phyloP scores from a whole-genome alignment of 2,888 invertebrate genomes.

The Eueremaeus valkanovi region DNA sequence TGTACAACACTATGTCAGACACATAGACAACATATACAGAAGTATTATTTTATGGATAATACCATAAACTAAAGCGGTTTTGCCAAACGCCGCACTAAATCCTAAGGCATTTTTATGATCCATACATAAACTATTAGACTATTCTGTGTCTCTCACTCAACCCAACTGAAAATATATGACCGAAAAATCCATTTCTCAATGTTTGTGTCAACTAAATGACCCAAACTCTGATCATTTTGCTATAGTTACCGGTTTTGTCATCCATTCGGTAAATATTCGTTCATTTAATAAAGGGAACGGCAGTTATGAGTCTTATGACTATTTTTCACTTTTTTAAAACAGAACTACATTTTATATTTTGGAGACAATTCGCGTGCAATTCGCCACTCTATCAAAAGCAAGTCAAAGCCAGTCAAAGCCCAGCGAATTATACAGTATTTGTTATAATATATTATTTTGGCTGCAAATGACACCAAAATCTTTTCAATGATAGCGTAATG shows the following conservation, averaged over 20 bases:
- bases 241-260: slow-evolving; percentile 18
- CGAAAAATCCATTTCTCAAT: background rate
- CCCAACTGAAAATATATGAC: background rate
- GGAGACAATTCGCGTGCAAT: background rate
- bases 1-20: slow-evolving; percentile 10
- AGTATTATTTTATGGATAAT: background rate
- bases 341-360: too few species aligned
- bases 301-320: slow-evolving; percentile 18
- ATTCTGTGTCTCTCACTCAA: background rate
- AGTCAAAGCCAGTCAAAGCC: background rate
- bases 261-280: background rate
- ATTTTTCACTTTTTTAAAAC: slow-evolving; percentile 18
- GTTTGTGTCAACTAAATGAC: slow-evolving; percentile 11
- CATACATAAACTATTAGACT: background rate
- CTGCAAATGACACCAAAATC: slow-evolving; percentile 17
- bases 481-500: slow-evolving; percentile 28
- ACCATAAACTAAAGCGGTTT: background rate
- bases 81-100: background rate
- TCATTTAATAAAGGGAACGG: background rate
- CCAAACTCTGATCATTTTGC: slow-evolving; percentile 15
- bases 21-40: background rate
- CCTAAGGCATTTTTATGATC: slow-evolving; percentile 30
- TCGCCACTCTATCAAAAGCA: background rate
- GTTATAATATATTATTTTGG: slow-evolving; percentile 22
- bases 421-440: background rate